A percentile compares a stretch with the other conserved stretches of the same genome.
These are phyloP conservation scores for Cuculus canorus DNA, from an alignment of 2,797 vertebrate genomes.

Conservation along the genomic window DNA sequence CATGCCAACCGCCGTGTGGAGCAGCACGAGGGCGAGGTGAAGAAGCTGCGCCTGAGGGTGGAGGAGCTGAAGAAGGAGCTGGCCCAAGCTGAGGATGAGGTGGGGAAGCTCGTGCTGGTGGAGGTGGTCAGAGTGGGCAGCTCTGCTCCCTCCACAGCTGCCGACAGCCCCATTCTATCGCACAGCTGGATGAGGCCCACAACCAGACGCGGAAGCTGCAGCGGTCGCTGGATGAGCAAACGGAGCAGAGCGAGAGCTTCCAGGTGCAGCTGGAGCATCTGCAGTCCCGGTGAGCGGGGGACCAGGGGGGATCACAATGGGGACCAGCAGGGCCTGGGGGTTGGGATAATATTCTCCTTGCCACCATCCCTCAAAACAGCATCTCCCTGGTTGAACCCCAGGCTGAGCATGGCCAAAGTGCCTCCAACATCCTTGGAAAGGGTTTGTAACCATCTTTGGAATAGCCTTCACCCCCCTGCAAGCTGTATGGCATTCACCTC, in stretches of 20 bases:
- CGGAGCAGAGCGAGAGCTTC: constrained; percentile 92
- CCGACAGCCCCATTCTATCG: background rate
- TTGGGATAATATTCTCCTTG: background rate
- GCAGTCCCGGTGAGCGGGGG: constrained; percentile 86
- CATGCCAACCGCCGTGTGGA: constrained; percentile 92
- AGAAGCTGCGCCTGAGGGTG: constrained; percentile 91
- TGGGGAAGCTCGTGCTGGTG: background rate
- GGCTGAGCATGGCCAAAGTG: background rate
- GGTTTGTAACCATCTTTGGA: background rate
- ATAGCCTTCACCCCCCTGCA: background rate
- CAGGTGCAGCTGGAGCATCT: constrained; percentile 95
- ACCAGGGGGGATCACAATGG: accelerated
- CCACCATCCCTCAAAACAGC: background rate
- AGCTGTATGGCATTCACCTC: background rate
- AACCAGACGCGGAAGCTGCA: constrained; percentile 94
- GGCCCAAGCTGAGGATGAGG: constrained; percentile 95
- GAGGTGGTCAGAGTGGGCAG: background rate
- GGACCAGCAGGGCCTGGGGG: background rate
- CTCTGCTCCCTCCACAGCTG: background rate
- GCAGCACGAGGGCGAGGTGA: constrained; percentile 92
- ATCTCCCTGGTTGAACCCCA: accelerated
- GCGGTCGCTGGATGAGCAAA: constrained; percentile 95
- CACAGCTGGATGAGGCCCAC: constrained; percentile 92
- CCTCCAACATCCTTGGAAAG: accelerated
- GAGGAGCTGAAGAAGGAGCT: constrained; percentile 97